Conservation (phyloP, 2,888 invertebrate genomes). For the Erebia palarica region DNA sequence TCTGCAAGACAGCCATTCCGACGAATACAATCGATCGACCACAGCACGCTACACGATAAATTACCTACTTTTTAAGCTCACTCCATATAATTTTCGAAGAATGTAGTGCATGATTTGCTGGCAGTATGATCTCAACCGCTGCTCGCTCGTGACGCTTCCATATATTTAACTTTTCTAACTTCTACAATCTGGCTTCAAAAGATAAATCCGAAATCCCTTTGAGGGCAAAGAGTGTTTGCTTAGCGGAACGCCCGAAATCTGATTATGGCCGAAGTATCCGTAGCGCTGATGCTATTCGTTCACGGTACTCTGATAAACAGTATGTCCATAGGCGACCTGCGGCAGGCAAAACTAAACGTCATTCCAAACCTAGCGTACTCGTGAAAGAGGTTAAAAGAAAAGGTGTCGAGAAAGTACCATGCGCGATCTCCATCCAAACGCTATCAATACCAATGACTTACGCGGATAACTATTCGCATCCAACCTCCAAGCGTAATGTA, state of each 20-base stretch:
- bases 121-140: slow-evolving; percentile 58
- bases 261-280: slow-evolving; percentile 62
- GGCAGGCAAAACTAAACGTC: slow-evolving; percentile 46
- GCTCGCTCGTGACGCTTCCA: slow-evolving; percentile 51
- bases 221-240: slow-evolving; percentile 68
- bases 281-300: slow-evolving; percentile 63
- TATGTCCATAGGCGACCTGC: slow-evolving; percentile 51
- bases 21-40: slow-evolving; percentile 67
- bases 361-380: slow-evolving; percentile 47
- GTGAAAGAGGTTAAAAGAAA: slow-evolving; percentile 67
- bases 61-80: slow-evolving; percentile 70
- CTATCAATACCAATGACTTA: slow-evolving; percentile 74
- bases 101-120: slow-evolving; percentile 60
- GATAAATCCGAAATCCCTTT: slow-evolving; percentile 54
- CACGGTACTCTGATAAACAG: slow-evolving; percentile 56
- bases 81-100: slow-evolving; percentile 59
- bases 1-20: slow-evolving; percentile 63
- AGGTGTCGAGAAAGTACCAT: slow-evolving; percentile 65
- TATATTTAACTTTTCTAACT: slow-evolving; percentile 8
- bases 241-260: slow-evolving; percentile 65
- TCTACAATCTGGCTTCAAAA: slow-evolving; percentile 56
- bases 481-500: slow-evolving; percentile 62
- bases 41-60: slow-evolving; percentile 73
- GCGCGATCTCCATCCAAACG: slow-evolving; percentile 67
- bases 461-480: slow-evolving; percentile 64